phyloP scores from a whole-genome alignment of 2,797 vertebrate genomes.

The Spheniscus humboldti region DNA sequence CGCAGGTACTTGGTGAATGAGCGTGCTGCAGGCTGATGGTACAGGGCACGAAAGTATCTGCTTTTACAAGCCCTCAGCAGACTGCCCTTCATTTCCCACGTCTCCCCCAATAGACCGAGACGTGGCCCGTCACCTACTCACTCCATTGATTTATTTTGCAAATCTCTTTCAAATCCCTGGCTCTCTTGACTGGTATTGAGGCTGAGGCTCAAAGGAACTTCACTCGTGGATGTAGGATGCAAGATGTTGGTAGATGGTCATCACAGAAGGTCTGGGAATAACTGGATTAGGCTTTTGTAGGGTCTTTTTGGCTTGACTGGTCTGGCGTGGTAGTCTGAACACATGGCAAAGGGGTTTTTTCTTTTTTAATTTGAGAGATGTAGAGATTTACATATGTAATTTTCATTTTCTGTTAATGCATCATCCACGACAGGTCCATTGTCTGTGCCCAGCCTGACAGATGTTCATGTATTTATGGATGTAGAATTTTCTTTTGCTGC shows the following conservation, averaged over 20 bases:
- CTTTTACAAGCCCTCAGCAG: not conserved
- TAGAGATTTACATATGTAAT: not conserved
- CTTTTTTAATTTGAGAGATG: not conserved
- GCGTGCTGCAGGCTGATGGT: not conserved
- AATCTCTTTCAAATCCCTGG: not conserved
- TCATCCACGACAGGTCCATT: not conserved
- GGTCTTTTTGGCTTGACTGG: not conserved
- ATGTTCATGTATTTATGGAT: conserved; percentile 6
- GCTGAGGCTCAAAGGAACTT: not conserved
- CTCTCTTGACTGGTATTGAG: not conserved
- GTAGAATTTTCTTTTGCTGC: not conserved
- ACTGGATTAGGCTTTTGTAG: not conserved
- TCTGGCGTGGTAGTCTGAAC: not conserved
- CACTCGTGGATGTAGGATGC: not conserved
- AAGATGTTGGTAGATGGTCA: not conserved
- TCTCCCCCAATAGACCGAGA: not conserved
- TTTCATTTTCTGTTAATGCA: not conserved
- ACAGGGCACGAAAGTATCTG: not conserved
- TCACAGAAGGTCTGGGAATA: not conserved
- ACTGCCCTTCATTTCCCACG: not conserved
- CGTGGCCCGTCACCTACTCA: accelerated
- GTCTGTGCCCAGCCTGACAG: not conserved
- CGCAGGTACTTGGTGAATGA: not conserved
- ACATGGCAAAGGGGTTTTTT: accelerated
- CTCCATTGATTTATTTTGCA: not conserved